Evolutionary conservation across 2,113 vertebrate species (phyloP), one percentile per base, ranked within the genome.

Genomic region (Cottus gobio): DNA sequence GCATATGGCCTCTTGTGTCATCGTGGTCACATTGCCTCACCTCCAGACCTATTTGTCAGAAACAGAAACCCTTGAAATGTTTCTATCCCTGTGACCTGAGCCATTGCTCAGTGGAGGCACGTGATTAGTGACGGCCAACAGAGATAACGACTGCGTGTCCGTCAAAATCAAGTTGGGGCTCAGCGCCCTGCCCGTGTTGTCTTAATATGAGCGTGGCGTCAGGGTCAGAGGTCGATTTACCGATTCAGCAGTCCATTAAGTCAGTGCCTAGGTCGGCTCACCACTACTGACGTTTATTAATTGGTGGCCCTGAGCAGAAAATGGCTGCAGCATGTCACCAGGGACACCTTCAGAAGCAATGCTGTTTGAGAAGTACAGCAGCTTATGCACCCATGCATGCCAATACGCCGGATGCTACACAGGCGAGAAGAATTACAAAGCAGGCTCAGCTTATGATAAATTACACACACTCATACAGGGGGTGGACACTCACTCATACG

Each of bases 211-310:
- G 82, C 81, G 83, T 80, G 83, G 90, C 90, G 93, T 93, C 85
- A 86, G 84, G 79, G 90, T 88, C 85, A 60, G 54, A 85, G 92
- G 94, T 93, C 89, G 93, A 88, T 83, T 89, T 80, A 90, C 84
- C 36, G 42, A 82, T 90, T 85, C 91, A 84, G 85, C 82, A 87
- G 83, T 88, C 88, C 90, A 93, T 93, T 90, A 91, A 92, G 90
- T 92, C 87, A 84, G 82, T 58, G 76, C 84, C 87, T 85, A 79
- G 86, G 77, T 87, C 84, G 63, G 75, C 83, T 91, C 83, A 83
- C 75, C 79, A 71, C 77, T 22, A 42, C 78, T 92, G 93, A 92
- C 93, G 92, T 91, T 91, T 93, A 92, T 93, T 93, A 92, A 89
- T 91, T 88, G 84, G 84, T 82, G 71, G 79, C 89, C 87, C 71